Conservation (phyloP, 2,888 invertebrate genomes). For the Malthinus seriepunctatus region DNA sequence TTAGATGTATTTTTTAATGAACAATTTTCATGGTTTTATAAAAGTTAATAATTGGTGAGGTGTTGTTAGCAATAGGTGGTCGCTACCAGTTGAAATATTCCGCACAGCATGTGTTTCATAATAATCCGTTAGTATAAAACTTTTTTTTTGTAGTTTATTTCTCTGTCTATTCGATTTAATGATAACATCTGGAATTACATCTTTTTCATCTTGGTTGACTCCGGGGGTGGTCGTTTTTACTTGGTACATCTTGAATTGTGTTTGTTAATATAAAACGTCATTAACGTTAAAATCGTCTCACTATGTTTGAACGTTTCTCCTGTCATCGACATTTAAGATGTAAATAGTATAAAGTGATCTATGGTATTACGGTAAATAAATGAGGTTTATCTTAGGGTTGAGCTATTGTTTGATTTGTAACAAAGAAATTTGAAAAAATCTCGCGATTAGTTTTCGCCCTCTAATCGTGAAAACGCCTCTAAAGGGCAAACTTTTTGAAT, state of each 20-base stretch:
- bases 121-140: slow-evolving; percentile 1
- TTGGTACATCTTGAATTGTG: slow-evolving; percentile 4
- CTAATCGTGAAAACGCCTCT: no score
- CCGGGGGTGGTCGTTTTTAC: slow-evolving; percentile 13
- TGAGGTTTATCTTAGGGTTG: slow-evolving; percentile 9
- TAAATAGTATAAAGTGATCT: slow-evolving; percentile 15
- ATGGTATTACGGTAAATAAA: slow-evolving; percentile 3
- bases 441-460: slow-evolving; percentile 6
- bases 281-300: slow-evolving; percentile 5
- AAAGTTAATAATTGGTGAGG: slow-evolving; percentile 11
- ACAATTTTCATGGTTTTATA: no score
- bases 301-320: neutral
- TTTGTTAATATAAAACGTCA: slow-evolving; percentile 10
- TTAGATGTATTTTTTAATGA: no score
- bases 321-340: slow-evolving; percentile 9
- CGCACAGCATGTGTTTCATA: slow-evolving; percentile 13
- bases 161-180: slow-evolving; percentile 5
- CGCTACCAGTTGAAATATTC: slow-evolving; percentile 19
- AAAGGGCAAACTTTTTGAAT: slow-evolving; percentile 5
- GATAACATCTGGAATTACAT: slow-evolving; percentile 12
- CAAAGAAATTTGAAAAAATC: slow-evolving; percentile 4
- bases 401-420: slow-evolving; percentile 2
- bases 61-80: slow-evolving; percentile 18
- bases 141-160: neutral
- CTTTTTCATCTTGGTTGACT: slow-evolving; percentile 5